Evolutionary conservation across 2,797 vertebrate genomes (phyloP).

Genomic region (Adrianichthys oophorus): DNA sequence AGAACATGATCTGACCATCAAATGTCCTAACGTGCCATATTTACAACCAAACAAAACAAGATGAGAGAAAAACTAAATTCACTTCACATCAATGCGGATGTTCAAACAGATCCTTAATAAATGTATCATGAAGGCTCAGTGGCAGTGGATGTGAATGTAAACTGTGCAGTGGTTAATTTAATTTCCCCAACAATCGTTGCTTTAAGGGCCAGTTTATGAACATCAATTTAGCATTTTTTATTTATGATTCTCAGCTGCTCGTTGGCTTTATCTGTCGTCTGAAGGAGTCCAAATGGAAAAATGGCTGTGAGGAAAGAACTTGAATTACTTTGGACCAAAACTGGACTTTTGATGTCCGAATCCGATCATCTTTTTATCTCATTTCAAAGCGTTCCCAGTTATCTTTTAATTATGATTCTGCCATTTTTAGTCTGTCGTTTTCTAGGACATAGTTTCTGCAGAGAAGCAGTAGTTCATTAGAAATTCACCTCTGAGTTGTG

Average conservation of each 20-base stretch:
- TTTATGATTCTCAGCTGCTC: slow-evolving; percentile 35
- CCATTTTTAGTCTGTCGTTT: no score
- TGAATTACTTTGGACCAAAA: slow-evolving; percentile 25
- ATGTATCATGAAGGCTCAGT: slow-evolving; percentile 6
- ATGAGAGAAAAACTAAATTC: no score
- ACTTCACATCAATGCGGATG: no score
- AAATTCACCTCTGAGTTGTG: no score
- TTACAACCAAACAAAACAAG: neutral
- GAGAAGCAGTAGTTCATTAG: no score
- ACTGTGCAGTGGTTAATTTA: slow-evolving; percentile 25
- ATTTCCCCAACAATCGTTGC: slow-evolving; percentile 22
- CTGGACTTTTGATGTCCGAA: slow-evolving; percentile 16
- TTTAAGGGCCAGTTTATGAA: slow-evolving; percentile 28
- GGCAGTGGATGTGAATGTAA: slow-evolving; percentile 24
- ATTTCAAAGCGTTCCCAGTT: no score
- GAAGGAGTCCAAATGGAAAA: slow-evolving; percentile 17
- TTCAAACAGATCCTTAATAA: slow-evolving; percentile 4
- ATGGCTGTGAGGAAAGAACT: slow-evolving; percentile 22
- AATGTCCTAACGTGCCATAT: no score
- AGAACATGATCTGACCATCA: neutral
- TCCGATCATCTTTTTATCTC: no score
- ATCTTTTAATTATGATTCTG: no score
- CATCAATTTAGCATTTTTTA: slow-evolving; percentile 24
- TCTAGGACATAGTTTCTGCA: no score
- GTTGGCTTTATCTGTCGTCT: slow-evolving; percentile 18